These are phyloP conservation scores for Astropecten irregularis DNA, from an alignment of 53 echinoderm and acorn worm genomes.

Conservation along the genomic window DNA sequence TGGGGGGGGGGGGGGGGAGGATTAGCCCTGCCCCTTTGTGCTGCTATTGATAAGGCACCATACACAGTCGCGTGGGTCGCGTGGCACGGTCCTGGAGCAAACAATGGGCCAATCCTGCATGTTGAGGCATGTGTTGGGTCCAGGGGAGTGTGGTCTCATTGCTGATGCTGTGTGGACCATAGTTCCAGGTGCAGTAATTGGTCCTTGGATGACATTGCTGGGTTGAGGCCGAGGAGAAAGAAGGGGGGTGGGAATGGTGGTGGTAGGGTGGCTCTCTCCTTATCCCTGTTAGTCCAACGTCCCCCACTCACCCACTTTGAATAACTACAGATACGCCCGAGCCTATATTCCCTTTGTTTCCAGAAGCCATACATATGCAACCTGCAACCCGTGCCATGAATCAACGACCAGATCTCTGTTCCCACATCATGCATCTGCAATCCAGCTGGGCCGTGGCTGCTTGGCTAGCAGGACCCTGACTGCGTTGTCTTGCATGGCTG, in stretches of 20 bases:
- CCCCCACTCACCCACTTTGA: neutral
- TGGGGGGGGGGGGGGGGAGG: neutral
- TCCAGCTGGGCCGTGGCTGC: conserved; percentile 28
- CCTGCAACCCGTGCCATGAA: too few relatives aligned
- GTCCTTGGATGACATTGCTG: neutral
- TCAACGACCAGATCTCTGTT: too few relatives aligned
- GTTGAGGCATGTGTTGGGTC: conserved; percentile 44
- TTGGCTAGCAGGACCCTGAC: too few relatives aligned
- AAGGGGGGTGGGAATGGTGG: too few relatives aligned
- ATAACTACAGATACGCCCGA: conserved; percentile 24
- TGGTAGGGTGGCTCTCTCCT: too few relatives aligned
- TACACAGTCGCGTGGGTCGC: conserved; percentile 33
- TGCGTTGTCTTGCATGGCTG: conserved; percentile 23
- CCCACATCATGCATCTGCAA: too few relatives aligned
- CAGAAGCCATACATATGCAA: too few relatives aligned
- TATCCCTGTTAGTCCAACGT: too few relatives aligned
- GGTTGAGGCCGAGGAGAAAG: too few relatives aligned
- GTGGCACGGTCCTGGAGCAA: conserved; percentile 4
- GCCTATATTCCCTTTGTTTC: neutral
- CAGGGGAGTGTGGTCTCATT: neutral
- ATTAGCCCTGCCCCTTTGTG: conserved; percentile 44
- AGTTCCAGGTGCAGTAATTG: conserved; percentile 39
- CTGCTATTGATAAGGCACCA: conserved; percentile 31
- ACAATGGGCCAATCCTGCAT: conserved; percentile 23
- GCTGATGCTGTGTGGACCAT: neutral